These are phyloP conservation scores for Tryphoninae sp. DNA, from an alignment of 2,888 invertebrate genomes.

Conservation along the genomic window DNA sequence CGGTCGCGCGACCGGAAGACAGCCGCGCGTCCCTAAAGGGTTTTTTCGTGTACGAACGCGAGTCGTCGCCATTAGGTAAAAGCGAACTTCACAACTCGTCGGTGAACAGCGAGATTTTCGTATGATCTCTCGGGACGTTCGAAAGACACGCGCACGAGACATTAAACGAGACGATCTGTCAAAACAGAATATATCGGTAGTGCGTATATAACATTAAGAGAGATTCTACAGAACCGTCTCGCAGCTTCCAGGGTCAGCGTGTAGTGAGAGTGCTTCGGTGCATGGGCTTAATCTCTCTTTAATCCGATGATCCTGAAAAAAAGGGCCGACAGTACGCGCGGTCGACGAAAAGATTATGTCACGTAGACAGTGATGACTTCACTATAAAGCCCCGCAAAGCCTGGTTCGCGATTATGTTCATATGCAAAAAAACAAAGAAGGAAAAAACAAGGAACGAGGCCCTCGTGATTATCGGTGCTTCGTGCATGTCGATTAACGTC, in stretches of 20 bases:
- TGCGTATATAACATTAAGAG: neutral
- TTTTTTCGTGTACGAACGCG: constrained; percentile 21
- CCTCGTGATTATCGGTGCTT: neutral
- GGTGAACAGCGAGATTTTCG: neutral
- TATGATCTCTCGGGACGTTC: constrained; percentile 70
- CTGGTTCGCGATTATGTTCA: constrained; percentile 25
- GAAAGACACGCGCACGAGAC: constrained; percentile 74
- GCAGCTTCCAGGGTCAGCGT: constrained; percentile 38
- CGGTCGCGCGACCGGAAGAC: constrained; percentile 50
- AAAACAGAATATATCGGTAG: constrained; percentile 63
- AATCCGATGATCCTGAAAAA: constrained; percentile 63
- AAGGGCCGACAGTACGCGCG: constrained; percentile 34
- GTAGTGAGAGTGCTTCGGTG: constrained; percentile 47
- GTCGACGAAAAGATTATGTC: constrained; percentile 60
- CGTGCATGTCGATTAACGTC: neutral
- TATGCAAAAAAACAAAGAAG: constrained; percentile 1
- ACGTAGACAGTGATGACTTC: constrained; percentile 47
- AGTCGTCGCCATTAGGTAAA: constrained; percentile 2
- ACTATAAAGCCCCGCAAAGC: constrained; percentile 11
- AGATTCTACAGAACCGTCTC: constrained; percentile 26
- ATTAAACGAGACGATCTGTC: constrained; percentile 72
- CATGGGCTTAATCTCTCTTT: constrained; percentile 61
- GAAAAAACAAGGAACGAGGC: neutral
- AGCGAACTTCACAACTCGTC: too few species aligned
- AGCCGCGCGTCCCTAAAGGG: constrained; percentile 39